Evolutionary conservation across 2,888 invertebrate species (phyloP), one percentile per base, ranked within the genome.

Genomic region (Dascillus cervinus): DNA sequence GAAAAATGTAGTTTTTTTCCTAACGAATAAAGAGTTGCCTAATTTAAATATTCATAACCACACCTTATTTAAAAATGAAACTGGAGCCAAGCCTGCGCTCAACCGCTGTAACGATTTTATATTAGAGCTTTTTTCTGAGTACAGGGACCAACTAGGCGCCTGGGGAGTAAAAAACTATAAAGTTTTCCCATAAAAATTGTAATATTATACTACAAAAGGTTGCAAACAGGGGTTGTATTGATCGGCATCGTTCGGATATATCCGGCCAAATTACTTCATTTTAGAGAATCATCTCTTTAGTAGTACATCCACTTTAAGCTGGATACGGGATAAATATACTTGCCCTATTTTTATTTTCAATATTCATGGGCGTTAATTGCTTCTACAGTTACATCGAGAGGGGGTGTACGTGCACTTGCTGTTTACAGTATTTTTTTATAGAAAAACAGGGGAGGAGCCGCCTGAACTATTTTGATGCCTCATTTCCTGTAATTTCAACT

Each of bases 111-210:
- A 50, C 50, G 50, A 52, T 52, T 50, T 52, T 50, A 49, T 50
- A 52, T 52, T 52, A 51, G 34, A 33, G 33, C 34, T 38, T 38
- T 38, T 32, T 31, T 34, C 29, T 34, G 32, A 32, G 34, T 6
- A 17, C 17, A 31, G 31, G 38, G 34, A 34, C 31, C 33, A 38
- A 34, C 34, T 38, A 38, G 33, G 38, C 32, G 29, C 24, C 38
- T 28, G 22, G 38, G 39, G 35, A 42, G 41, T 44, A 47, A 51
- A 52, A 56, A 56, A 55, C 55, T 54, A 54, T 55, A 53, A 56
- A 56, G 43, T 54, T 54, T 56, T 44, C 47, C 50, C 50, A 54
- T 56, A 56, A 56, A 56, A 17, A 56, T 52, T 54, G 53, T 56
- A 54, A 55, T 54, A 52, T 54, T 34, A 38, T 38, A 31, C 38